These are phyloP conservation scores for Caenorhabditis virilis DNA, from an alignment of 2,888 invertebrate species.

Conservation along the genomic window DNA sequence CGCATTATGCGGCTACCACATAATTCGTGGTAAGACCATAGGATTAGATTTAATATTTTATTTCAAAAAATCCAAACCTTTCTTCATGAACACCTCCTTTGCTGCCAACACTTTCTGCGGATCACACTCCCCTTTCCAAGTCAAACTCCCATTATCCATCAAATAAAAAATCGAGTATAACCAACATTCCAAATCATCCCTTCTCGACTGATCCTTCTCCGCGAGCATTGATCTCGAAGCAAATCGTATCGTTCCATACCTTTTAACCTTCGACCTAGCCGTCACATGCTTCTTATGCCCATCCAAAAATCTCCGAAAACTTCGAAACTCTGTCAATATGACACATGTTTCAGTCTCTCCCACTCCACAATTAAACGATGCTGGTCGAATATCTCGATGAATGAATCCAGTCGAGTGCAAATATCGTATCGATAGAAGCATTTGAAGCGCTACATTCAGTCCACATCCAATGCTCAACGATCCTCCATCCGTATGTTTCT, in stretches of 20 bases:
- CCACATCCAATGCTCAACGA: not conserved
- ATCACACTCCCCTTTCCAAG: conserved; percentile 3
- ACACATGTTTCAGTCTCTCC: not conserved
- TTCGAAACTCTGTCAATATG: conserved; percentile 7
- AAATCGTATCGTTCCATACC: not conserved
- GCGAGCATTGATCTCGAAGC: not conserved
- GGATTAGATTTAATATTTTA: not conserved
- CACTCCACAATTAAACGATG: conserved; percentile 2
- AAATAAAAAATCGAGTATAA: conserved; percentile 11
- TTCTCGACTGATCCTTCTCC: conserved; percentile 1
- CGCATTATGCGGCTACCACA: no score
- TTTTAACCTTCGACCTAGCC: not conserved
- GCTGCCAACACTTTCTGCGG: not conserved
- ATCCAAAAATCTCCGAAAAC: conserved; percentile 2
- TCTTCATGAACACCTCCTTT: conserved; percentile 11
- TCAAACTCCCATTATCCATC: not conserved
- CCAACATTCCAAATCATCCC: conserved; percentile 21
- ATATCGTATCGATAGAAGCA: not conserved
- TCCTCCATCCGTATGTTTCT: no score
- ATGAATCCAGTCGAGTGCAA: conserved; percentile 6
- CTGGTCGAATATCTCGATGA: conserved; percentile 5
- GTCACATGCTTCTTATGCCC: conserved; percentile 1
- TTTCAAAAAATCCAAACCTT: conserved; percentile 4
- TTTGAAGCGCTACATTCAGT: conserved; percentile 2
- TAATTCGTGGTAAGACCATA: not conserved